phyloP scores from a whole-genome alignment of 2,888 invertebrate species.

The Limenitis arthemis region DNA sequence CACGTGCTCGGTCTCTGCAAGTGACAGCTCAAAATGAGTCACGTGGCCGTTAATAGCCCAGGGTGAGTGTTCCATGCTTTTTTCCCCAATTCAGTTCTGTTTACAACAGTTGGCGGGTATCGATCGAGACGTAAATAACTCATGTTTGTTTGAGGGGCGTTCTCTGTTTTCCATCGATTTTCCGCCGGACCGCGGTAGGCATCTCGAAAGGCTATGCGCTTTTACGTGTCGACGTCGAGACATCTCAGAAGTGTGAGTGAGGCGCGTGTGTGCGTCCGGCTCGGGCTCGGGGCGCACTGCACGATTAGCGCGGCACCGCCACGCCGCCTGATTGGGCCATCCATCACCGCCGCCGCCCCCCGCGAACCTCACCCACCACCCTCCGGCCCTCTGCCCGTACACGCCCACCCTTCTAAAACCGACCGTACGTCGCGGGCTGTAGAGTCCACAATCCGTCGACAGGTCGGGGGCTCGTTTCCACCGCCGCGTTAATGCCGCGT shows the following conservation, averaged over 20 bases:
- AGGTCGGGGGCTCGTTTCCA: constrained; percentile 25
- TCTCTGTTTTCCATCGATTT: constrained; percentile 62
- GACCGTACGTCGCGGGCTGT: constrained; percentile 28
- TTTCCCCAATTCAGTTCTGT: constrained; percentile 55
- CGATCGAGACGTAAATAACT: constrained; percentile 63
- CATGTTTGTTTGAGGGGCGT: constrained; percentile 40
- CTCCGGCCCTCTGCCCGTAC: constrained; percentile 28
- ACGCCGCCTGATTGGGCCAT: constrained; percentile 72
- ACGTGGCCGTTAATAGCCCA: constrained; percentile 66
- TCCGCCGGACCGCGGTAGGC: constrained; percentile 32
- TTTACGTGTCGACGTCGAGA: constrained; percentile 46
- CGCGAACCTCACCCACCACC: constrained; percentile 43
- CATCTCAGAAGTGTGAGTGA: constrained; percentile 14
- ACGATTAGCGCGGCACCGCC: constrained; percentile 67
- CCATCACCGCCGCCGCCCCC: constrained; percentile 65
- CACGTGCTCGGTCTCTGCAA: constrained; percentile 54
- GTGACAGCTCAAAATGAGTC: constrained; percentile 71
- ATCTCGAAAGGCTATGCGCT: constrained; percentile 52
- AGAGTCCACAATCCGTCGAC: constrained; percentile 6
- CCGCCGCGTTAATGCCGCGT: constrained; percentile 54
- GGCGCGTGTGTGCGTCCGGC: constrained; percentile 52
- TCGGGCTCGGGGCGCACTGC: constrained; percentile 57
- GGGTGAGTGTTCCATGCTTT: constrained; percentile 48
- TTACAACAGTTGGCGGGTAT: constrained; percentile 68
- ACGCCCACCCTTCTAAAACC: constrained; percentile 30